Base-by-base conservation (phyloP, 2,888 invertebrate genomes). In the Schizotus pectinicornis region DNA sequence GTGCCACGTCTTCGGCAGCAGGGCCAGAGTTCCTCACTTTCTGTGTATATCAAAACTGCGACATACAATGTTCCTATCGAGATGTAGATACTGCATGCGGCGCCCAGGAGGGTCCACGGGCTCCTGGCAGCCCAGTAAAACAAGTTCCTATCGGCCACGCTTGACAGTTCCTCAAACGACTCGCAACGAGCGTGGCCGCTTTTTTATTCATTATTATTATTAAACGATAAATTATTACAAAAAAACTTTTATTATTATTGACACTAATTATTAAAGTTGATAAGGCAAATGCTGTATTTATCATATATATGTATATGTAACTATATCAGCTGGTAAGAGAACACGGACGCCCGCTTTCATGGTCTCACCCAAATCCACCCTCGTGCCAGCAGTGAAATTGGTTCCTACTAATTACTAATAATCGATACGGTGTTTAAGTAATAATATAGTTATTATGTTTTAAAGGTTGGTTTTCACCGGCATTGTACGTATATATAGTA, bases 331-430 rank as follows among this genome's bases (percentile, higher is more conserved):
- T 77, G 78, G 79, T 77, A 69, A 68, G 68, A 71, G 74, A 71
- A 70, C 71, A 73, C 72, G 73, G 73, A 65, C 69, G 63, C 64
- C 66, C 71, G 74, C 74, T 75, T 63, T 73, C 68, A 71, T 68
- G 71, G 70, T 67, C 65, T 71, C 70, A 68, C 50, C 63, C 56
- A 52, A 48, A 55, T 58, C 60, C 59, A 66, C 66, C 70, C 73
- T 76, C 75, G 71, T 74, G 70, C 76, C 77, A 75, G 76, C 75
- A 77, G 72, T 71, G 69, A 76, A 80, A 79, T 80, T 80, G 80
- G 80, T 80, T 80, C 80, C 80, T 80, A 80, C 79, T 80, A 80
- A 79, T 76, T 79, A 75, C 74, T 78, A 80, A 79, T 77, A 79
- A 80, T 80, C 79, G 77, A 78, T 79, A 79, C 77, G 78, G 78